These are phyloP conservation scores for Sorex fumeus DNA, from an alignment of 2,113 vertebrate species.

Conservation along the genomic window DNA sequence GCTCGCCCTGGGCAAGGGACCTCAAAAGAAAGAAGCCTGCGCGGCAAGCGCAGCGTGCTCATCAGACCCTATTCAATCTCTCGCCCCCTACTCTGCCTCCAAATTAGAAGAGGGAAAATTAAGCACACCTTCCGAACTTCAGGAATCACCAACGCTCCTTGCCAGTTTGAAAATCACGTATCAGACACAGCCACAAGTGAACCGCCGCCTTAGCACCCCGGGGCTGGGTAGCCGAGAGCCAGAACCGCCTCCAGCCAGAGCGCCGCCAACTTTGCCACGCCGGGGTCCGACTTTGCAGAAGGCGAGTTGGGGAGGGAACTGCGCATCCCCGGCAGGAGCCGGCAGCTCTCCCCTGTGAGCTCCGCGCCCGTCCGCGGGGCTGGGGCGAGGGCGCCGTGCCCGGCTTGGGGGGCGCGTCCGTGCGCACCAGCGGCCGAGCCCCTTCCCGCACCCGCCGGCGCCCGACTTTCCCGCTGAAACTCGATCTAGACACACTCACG, in stretches of 20 bases:
- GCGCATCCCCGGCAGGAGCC: neutral
- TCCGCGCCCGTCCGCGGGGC: too few relatives aligned
- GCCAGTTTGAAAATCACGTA: neutral
- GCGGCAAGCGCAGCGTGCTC: too few relatives aligned
- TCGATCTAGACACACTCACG: conserved; percentile 78
- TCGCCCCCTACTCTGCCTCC: neutral
- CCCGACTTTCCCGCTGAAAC: conserved; percentile 58
- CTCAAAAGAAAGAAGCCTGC: neutral
- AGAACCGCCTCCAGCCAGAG: neutral
- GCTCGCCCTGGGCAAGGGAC: neutral
- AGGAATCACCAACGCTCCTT: neutral
- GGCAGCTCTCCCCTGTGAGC: too few relatives aligned
- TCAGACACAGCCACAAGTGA: neutral
- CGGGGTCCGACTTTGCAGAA: neutral
- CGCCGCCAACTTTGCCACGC: conserved; percentile 29
- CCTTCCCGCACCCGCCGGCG: neutral
- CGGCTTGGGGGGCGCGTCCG: neutral
- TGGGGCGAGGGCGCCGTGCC: neutral
- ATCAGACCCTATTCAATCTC: neutral
- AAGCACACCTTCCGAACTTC: neutral
- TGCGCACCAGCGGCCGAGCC: too few relatives aligned
- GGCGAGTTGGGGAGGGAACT: neutral
- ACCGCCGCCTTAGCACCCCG: neutral
- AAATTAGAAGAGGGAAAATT: neutral
- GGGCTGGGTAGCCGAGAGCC: neutral